Conservation (phyloP, 2,888 invertebrate genomes). For the Apodemia mormo region DNA sequence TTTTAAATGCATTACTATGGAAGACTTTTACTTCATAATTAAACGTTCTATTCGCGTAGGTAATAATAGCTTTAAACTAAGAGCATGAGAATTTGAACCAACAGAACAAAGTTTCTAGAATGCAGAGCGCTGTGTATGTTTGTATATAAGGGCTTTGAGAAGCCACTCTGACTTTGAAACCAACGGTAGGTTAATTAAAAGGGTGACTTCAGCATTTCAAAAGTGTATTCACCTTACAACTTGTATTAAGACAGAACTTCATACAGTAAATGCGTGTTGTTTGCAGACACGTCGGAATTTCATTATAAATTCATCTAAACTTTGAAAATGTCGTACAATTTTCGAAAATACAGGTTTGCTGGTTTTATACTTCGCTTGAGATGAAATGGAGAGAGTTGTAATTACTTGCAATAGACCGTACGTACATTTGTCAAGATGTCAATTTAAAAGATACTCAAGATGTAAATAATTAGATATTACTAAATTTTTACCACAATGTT, state of each 20-base stretch:
- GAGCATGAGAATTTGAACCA: neutral
- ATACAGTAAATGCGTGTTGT: constrained; percentile 1
- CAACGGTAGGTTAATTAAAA: constrained; percentile 32
- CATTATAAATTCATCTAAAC: neutral
- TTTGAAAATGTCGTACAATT: neutral
- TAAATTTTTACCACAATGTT: no score
- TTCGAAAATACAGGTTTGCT: no score
- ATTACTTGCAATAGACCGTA: neutral
- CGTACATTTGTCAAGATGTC: no score
- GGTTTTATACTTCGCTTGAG: neutral
- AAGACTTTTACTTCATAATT: neutral
- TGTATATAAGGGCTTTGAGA: constrained; percentile 26
- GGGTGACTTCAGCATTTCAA: constrained; percentile 18
- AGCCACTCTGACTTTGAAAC: constrained; percentile 35
- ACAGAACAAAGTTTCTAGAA: neutral
- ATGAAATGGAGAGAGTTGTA: neutral
- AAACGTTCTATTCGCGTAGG: neutral
- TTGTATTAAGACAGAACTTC: constrained; percentile 13
- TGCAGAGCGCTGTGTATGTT: neutral
- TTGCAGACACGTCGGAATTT: constrained; percentile 3
- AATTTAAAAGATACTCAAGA: no score
- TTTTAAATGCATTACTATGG: no score
- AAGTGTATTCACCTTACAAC: constrained; percentile 9
- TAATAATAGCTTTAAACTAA: neutral
- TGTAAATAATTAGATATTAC: no score